Conservation (phyloP, 1,140 invertebrate genomes). For the Apis dorsata region DNA sequence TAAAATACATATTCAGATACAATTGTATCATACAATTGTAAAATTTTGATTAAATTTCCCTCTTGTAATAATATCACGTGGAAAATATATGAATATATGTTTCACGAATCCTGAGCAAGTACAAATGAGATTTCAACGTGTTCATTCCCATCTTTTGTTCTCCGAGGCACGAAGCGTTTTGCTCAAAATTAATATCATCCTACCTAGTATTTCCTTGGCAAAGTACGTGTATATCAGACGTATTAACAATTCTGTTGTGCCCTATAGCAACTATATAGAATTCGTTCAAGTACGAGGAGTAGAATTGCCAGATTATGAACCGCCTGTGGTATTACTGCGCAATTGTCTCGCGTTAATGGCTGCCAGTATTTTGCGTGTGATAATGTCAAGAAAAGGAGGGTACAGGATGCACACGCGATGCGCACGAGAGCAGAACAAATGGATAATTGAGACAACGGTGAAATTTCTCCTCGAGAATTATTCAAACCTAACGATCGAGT, state of each 20-base stretch:
- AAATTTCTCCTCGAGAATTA: slow-evolving; percentile 29
- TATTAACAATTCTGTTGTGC: not conserved
- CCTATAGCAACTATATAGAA: not conserved
- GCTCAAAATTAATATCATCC: not conserved
- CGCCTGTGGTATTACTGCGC: not conserved
- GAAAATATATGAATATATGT: not conserved
- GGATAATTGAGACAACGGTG: slow-evolving; percentile 52
- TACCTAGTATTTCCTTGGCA: not conserved
- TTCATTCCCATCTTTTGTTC: not conserved
- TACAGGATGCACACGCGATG: slow-evolving; percentile 19
- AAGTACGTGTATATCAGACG: not conserved
- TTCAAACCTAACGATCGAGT: slow-evolving; percentile 36
- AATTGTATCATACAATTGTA: not conserved
- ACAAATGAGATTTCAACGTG: not conserved
- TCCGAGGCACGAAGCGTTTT: too few species aligned
- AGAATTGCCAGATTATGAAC: not conserved
- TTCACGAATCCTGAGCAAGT: not conserved
- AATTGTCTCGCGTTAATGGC: slow-evolving; percentile 15
- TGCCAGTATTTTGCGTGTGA: slow-evolving; percentile 13
- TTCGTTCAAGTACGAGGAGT: not conserved
- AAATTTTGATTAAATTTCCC: not conserved
- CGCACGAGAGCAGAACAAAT: slow-evolving; percentile 46
- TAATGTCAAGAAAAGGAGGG: slow-evolving; percentile 16
- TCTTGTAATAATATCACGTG: not conserved
- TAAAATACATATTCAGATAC: too few species aligned